Conservation (phyloP, 2,113 vertebrate genomes). For the Cebidichthys violaceus region DNA sequence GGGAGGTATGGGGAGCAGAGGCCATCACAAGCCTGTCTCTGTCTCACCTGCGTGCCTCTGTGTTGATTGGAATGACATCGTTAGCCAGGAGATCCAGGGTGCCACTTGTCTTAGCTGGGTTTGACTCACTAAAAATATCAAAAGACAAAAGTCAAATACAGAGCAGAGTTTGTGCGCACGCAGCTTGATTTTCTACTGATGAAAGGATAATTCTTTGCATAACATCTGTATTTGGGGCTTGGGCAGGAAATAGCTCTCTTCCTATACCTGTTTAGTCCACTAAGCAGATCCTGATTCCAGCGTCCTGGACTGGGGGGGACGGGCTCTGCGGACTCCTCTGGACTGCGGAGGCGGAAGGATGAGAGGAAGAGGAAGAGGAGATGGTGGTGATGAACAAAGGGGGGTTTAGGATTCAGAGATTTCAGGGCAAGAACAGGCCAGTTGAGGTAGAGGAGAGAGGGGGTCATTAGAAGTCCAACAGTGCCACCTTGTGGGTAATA, state of each 20-base stretch:
- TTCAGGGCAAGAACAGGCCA: slow-evolving; percentile 40
- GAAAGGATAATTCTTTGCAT: slow-evolving; percentile 36
- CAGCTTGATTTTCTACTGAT: slow-evolving; percentile 58
- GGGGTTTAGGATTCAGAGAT: slow-evolving; percentile 36
- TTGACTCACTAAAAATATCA: slow-evolving; percentile 48
- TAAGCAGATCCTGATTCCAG: slow-evolving; percentile 76
- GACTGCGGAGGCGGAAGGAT: slow-evolving; percentile 45
- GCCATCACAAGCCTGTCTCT: neutral
- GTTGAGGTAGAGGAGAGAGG: neutral
- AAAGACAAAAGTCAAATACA: slow-evolving; percentile 41
- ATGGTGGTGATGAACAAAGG: slow-evolving; percentile 39
- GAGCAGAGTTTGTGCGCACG: slow-evolving; percentile 5
- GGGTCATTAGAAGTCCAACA: slow-evolving; percentile 54
- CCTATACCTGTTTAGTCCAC: slow-evolving; percentile 67
- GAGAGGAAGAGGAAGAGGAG: slow-evolving; percentile 32
- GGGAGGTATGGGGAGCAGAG: slow-evolving; percentile 8
- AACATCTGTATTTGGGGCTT: slow-evolving; percentile 18
- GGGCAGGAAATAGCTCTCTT: slow-evolving; percentile 37
- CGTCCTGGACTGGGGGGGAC: slow-evolving; percentile 62
- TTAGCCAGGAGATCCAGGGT: slow-evolving; percentile 63
- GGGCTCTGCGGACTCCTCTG: slow-evolving; percentile 51
- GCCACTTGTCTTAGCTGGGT: slow-evolving; percentile 45
- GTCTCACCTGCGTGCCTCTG: slow-evolving; percentile 62
- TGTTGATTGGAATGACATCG: slow-evolving; percentile 62
- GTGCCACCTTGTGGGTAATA: slow-evolving; percentile 70